Evolutionary conservation across 2,113 vertebrate species (phyloP).

Genomic region (Gulo gulo): DNA sequence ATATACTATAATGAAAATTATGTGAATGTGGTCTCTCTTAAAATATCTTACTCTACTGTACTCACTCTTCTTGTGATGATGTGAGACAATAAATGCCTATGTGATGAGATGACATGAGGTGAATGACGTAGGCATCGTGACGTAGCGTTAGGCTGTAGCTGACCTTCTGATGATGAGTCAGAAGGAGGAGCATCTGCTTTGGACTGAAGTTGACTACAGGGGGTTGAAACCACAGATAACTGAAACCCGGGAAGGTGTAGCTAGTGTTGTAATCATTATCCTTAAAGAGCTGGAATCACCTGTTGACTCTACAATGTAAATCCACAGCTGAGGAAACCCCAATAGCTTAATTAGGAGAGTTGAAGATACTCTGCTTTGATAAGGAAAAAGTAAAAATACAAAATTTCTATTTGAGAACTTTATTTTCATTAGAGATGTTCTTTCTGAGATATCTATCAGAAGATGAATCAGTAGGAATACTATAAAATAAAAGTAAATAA

Average conservation of each 20-base stretch:
- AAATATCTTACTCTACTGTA: neutral
- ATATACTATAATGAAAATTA: neutral
- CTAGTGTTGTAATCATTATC: neutral
- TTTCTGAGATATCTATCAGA: neutral
- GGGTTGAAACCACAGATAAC: neutral
- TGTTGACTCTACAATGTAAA: neutral
- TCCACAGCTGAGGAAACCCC: neutral
- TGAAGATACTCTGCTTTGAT: neutral
- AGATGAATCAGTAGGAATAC: neutral
- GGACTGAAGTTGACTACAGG: neutral
- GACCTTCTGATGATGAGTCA: neutral
- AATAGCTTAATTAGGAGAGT: neutral
- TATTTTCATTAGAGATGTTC: neutral
- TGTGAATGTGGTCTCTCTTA: neutral
- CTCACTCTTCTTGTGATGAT: neutral
- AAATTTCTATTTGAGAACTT: neutral
- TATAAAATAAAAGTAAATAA: neutral
- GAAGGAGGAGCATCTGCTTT: neutral
- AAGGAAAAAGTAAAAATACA: neutral
- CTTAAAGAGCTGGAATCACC: neutral
- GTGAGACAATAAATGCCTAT: neutral
- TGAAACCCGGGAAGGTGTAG: neutral
- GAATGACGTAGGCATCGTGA: neutral
- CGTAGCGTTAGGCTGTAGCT: neutral
- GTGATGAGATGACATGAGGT: neutral